A percentile compares a stretch with the other conserved stretches of the same genome.
Conservation (phyloP, 2,888 invertebrate genomes). For the Amblyteles armatorius region DNA sequence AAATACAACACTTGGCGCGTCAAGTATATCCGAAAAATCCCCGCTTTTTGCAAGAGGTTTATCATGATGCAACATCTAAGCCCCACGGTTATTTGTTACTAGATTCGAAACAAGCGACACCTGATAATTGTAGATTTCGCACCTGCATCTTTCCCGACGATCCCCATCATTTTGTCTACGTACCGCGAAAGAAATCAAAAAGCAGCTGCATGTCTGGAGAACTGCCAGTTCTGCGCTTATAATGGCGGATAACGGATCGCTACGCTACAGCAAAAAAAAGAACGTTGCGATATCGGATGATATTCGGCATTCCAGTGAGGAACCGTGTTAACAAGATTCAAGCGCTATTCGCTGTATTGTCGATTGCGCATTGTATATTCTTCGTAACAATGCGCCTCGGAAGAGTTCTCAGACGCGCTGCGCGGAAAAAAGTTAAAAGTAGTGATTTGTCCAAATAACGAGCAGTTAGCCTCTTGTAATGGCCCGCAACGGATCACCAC, state of each 20-base stretch:
- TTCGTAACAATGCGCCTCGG: too few species aligned
- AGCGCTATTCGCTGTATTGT: background rate
- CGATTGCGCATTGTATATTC: too few species aligned
- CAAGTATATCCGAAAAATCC: background rate
- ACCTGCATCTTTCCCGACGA: background rate
- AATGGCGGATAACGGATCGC: background rate
- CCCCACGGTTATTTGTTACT: background rate
- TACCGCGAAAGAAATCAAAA: background rate
- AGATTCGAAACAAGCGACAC: background rate
- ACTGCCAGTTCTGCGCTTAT: background rate
- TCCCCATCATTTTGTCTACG: background rate
- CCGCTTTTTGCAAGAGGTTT: background rate
- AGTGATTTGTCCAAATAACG: background rate
- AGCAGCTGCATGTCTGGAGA: background rate
- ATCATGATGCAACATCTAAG: background rate
- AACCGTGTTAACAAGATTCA: background rate
- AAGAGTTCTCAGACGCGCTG: background rate
- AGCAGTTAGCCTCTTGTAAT: background rate
- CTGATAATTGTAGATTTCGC: background rate
- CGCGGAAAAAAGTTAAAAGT: background rate
- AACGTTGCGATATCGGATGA: background rate
- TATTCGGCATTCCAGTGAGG: background rate
- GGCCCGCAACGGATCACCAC: background rate
- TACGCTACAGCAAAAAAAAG: background rate
- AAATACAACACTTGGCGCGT: background rate